A percentile compares a stretch with the other conserved stretches of the same genome.
These are phyloP conservation scores for Amblyjoppa proteus DNA, from an alignment of 2,888 invertebrate genomes.

Conservation along the genomic window DNA sequence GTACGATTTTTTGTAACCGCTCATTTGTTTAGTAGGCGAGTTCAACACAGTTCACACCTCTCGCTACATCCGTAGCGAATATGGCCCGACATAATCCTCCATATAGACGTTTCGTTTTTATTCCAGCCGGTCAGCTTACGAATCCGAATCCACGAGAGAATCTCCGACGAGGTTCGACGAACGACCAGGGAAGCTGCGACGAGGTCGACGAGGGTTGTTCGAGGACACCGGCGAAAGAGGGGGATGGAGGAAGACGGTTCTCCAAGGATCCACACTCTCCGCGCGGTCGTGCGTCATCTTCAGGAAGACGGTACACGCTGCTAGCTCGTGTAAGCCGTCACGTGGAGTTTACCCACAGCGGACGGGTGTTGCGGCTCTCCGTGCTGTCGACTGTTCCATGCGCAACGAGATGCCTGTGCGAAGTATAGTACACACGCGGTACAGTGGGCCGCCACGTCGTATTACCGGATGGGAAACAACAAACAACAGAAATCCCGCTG, in stretches of 20 bases:
- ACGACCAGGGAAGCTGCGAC: not conserved
- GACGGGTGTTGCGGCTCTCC: conserved; percentile 38
- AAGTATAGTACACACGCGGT: conserved; percentile 25
- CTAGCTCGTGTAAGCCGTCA: conserved; percentile 61
- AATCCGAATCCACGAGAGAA: not conserved
- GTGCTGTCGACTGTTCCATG: conserved; percentile 43
- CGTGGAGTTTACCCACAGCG: conserved; percentile 63
- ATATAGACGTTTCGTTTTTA: too few species aligned
- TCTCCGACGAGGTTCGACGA: not conserved
- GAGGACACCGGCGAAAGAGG: not conserved
- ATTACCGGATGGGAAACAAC: conserved; percentile 70
- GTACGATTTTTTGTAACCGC: not conserved
- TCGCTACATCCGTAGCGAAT: too few species aligned
- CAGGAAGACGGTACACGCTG: conserved; percentile 62
- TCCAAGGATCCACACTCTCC: conserved; percentile 35
- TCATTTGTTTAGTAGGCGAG: not conserved
- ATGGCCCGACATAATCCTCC: too few species aligned
- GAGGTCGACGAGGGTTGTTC: conserved; percentile 17
- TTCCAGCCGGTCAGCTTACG: too few species aligned
- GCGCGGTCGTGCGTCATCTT: conserved; percentile 65
- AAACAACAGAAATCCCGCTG: conserved; percentile 74
- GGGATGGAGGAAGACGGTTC: conserved; percentile 40
- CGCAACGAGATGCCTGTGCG: conserved; percentile 25
- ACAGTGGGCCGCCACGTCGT: conserved; percentile 47
- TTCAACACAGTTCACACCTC: too few species aligned